Evolutionary conservation across 2,888 invertebrate genomes (phyloP).

Genomic region (Muscina levida): DNA sequence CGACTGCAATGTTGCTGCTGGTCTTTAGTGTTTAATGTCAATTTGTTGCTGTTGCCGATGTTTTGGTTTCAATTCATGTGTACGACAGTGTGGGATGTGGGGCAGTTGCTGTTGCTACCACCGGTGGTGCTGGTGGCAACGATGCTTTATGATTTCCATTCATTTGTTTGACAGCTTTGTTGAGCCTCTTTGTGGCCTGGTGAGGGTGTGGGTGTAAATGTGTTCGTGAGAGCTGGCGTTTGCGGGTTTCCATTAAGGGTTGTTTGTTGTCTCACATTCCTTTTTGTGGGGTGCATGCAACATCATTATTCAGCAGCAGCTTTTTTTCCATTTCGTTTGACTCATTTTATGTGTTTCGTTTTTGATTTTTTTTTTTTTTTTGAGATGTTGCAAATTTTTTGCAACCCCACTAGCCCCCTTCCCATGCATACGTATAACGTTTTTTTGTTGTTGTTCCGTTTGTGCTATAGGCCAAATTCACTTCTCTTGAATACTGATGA

Average conservation of each 20-base stretch:
- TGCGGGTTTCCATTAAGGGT: constrained; percentile 53
- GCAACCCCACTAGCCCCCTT: too few species aligned
- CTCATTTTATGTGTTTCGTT: constrained; percentile 5
- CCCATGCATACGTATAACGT: neutral
- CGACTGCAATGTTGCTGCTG: neutral
- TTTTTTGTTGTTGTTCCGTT: neutral
- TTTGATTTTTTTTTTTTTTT: constrained; percentile 3
- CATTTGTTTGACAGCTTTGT: neutral
- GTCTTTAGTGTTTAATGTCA: constrained; percentile 27
- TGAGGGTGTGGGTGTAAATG: neutral
- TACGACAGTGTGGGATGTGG: neutral
- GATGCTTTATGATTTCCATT: neutral
- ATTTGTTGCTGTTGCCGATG: constrained; percentile 17
- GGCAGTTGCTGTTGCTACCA: constrained; percentile 4
- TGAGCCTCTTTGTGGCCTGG: neutral
- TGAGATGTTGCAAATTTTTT: constrained; percentile 7
- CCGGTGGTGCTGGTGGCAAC: neutral
- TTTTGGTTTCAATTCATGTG: neutral
- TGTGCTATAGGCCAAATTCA: constrained; percentile 17
- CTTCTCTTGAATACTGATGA: neutral
- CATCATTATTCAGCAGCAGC: constrained; percentile 22
- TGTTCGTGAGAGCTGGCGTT: neutral
- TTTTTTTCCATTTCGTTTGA: constrained; percentile 37
- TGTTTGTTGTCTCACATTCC: constrained; percentile 57
- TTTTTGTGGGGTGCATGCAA: constrained; percentile 13